phyloP scores from a whole-genome alignment of 2,888 invertebrate genomes.

The Thera britannica region DNA sequence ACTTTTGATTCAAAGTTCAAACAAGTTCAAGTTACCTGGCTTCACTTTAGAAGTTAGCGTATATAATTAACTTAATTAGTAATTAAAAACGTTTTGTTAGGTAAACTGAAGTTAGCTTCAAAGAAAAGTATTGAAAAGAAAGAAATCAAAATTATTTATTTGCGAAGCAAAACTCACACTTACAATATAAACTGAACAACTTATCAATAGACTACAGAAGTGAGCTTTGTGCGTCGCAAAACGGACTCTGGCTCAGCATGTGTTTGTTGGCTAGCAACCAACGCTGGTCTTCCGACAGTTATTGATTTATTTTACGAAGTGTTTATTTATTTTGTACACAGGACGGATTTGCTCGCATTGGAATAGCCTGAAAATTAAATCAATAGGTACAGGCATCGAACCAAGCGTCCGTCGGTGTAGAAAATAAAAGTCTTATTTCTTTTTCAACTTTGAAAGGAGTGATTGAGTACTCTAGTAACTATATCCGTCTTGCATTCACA shows the following conservation, averaged over 20 bases:
- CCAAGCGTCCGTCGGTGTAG: not conserved
- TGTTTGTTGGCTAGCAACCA: no score
- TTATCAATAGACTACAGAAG: no score
- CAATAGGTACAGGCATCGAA: constrained; percentile 3
- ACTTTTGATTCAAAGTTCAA: constrained; percentile 24
- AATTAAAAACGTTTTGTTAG: not conserved
- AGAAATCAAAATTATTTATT: no score
- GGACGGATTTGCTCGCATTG: not conserved
- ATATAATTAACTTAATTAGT: constrained; percentile 11
- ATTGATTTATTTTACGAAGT: no score
- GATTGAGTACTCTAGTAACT: constrained; percentile 30
- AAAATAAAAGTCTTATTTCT: constrained; percentile 15
- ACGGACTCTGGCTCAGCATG: no score
- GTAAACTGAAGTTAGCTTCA: no score
- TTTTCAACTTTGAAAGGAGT: constrained; percentile 18
- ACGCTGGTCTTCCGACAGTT: no score
- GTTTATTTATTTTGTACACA: no score
- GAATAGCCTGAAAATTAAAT: constrained; percentile 13
- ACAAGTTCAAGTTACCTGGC: constrained; percentile 6
- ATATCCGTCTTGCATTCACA: constrained; percentile 26
- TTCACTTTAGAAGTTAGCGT: constrained; percentile 15
- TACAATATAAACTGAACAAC: no score
- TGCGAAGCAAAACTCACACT: no score
- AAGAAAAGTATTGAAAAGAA: no score
- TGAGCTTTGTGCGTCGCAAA: no score